Base-by-base conservation (phyloP, 2,113 vertebrate genomes). In the Psittacus erithacus region DNA sequence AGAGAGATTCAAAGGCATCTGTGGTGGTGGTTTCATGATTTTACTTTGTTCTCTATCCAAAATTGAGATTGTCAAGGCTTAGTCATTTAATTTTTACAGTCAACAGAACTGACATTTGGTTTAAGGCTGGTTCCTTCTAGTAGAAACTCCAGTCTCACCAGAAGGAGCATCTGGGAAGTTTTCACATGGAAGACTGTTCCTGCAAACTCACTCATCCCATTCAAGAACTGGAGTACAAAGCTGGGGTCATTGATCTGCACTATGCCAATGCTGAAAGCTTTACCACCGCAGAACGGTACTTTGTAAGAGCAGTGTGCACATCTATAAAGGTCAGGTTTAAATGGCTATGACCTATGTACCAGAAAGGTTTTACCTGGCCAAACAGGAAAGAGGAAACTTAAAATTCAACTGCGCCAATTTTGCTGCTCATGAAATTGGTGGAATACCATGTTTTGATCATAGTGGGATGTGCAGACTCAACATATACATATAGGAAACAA, bases 401-500 rank as follows among this genome's bases (percentile, higher is more conserved):
- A 31, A 52, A n/a, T 62, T 52, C 39, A 67, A 39, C 39, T 17
- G 35, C 1, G 3, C 22, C 35, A 43, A 53, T 55, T 63, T 19
- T 38, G 41, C 11, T 55, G 31, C 28, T 75, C 18, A 8, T 20
- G 11, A n/a, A 41, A 43, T 12, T 52, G 18, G 39, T 49, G 33
- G 27, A 47, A 69, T 35, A 63, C 35, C 5, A 1, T 33, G 20
- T 49, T 76, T 76, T 28, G 23, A 64, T 57, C 31, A 63, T 15
- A 7, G 33, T n/a, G 15, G 33, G 20, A 85, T 29, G 12, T 1
- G 0, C 1, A 6, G 10, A 57, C 19, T 44, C 46, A n/a, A 23
- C 50, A 39, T 23, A 35, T 28, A 53, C 11, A 33, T 11, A 20
- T 18, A 49, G 18, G 7, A 80, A 68, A 53, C 19, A 28, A 59